Evolutionary conservation across 2,888 invertebrate species (phyloP), one percentile per base, ranked within the genome.

Genomic region (Agrotis exclamationis): DNA sequence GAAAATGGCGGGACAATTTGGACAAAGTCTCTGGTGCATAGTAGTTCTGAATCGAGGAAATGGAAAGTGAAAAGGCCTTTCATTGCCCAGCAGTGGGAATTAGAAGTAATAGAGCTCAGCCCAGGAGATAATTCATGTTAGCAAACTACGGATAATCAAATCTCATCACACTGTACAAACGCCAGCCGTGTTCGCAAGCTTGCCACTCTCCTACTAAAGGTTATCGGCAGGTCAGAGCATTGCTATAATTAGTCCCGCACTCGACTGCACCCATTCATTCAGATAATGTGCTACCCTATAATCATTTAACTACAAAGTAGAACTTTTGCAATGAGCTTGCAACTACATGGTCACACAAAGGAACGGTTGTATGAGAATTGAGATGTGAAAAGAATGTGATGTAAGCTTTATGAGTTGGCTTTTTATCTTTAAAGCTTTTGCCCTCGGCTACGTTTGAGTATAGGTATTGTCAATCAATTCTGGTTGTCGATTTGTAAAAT

Each of bases 231-330:
- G 89, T 91, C 91, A 87, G 58, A 84, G 85, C 85, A 82, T 83
- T 82, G 89, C 92, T 93, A 93, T 92, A 91, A 92, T 93, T 93
- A 92, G 91, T 83, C 50, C 71, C 64, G 85, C 87, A 82, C 84
- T 83, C 89, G 83, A 86, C 86, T 88, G 89, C 84, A 89, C 84
- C 82, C 84, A 81, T 90, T 91, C 91, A 91, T 87, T 85, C 79
- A 76, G 83, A 86, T 86, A 85, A 74, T 81, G 79, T 63, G 54
- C 47, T 68, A 79, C 69, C 84, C 71, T 73, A 83, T 76, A 70
- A 73, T 74, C 79, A 83, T 83, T 78, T 79, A 79, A 63, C 67
- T 77, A 80, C 84, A 83, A 74, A 79, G 85, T 85, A 66, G 53
- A 60, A 65, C 28, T 64, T 50, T 56, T 63, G 74, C 65, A 77